Conservation (phyloP, 2,113 vertebrate genomes). For the Capricornis sumatraensis region DNA sequence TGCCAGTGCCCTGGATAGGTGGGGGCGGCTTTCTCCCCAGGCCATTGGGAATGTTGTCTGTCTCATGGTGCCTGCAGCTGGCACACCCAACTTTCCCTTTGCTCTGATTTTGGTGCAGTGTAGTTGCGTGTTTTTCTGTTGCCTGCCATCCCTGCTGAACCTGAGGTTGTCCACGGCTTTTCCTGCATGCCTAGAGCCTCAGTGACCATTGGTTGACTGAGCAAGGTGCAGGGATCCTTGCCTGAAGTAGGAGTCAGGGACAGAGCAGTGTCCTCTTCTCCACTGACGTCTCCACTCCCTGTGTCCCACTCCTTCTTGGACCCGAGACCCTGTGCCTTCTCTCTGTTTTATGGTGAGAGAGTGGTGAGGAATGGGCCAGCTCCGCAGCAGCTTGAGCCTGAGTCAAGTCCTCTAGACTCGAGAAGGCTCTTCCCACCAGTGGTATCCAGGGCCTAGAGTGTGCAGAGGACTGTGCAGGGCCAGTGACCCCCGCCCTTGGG, state of each 20-base stretch:
- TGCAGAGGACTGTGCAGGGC: neutral
- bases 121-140: neutral
- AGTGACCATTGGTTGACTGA: neutral
- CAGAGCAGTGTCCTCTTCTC: neutral
- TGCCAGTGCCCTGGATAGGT: neutral
- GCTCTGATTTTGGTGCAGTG: too few relatives aligned
- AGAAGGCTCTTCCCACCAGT: neutral
- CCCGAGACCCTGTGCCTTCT: neutral
- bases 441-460: neutral
- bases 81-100: neutral
- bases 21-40: neutral
- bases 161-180: neutral
- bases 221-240: fast-evolving
- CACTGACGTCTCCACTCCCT: too few relatives aligned
- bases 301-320: too few relatives aligned
- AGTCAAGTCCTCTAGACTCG: neutral
- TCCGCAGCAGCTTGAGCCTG: neutral
- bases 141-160: neutral
- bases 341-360: neutral
- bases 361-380: fast-evolving
- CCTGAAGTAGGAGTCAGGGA: neutral
- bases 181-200: neutral
- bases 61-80: too few relatives aligned
- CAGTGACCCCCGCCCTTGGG: neutral
- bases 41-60: neutral